Base-by-base conservation (phyloP, 2,797 vertebrate species). In the Sebastes trivittatus region DNA sequence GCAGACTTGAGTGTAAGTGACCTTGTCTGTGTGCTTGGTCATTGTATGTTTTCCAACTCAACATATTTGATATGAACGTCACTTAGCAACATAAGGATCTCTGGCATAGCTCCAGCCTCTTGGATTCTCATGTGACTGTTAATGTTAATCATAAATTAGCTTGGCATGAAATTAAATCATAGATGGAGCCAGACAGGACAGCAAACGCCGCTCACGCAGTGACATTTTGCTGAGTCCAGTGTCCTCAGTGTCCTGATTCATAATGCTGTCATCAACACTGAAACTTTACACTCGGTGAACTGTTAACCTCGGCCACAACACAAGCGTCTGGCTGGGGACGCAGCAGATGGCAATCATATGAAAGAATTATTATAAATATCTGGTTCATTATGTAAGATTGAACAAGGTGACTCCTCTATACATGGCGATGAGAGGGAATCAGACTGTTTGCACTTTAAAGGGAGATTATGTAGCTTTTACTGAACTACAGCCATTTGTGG, bases 211-310 rank as follows among this genome's bases (percentile, higher is more conserved):
- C 18, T 69, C 68, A 78, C 13, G 22, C 27, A 6, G 68, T 80
- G 87, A 84, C 84, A 85, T 81, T 89, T 81, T 64, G 73, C 81
- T 72, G 73, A 80, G 75, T 87, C 38, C 55, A 80, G 75, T 76
- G 61, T 88, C 64, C 32, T 75, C 70, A 34, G 56, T 82, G 84
- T 75, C 80, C 75, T 22, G 64, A 83, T 69, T 89, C 49, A 29
- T 78, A 76, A 71, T n/a, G 76, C 77, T 82, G 82, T 77, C 70
- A 77, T 72, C 72, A 78, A 66, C 36, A 27, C 62, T 73, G 82
- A 87, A 84, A 91, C 75, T 7, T 80, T 14, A 78, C 29, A 66
- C 87, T 82, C 10, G 3, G 7, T 83, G 79, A 92, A 89, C 87
- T 82, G 6, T 76, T 81, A 75, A 87, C 84, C 83, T 77, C 56